A percentile compares a stretch with the other conserved stretches of the same genome.
phyloP scores from a whole-genome alignment of 2,888 invertebrate genomes.

The Plagodis dolabraria region DNA sequence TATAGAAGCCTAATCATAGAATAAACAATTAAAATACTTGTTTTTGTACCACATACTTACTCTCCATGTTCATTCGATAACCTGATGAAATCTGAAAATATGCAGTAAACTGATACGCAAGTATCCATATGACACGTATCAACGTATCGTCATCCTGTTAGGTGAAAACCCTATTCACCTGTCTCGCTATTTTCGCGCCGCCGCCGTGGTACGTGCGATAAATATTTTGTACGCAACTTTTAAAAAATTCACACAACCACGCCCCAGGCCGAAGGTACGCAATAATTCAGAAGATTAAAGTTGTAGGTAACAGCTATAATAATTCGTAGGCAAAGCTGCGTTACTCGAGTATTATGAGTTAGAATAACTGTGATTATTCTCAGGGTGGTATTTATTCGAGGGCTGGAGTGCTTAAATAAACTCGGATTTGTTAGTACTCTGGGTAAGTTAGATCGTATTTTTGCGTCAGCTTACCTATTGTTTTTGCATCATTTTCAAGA shows the following conservation, averaged over 20 bases:
- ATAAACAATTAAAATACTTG: no score
- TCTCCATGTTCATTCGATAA: no score
- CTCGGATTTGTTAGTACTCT: background rate
- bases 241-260: constrained; percentile 41
- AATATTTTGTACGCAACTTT: constrained; percentile 43
- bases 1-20: no score
- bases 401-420: background rate
- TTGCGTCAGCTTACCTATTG: no score
- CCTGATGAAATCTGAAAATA: no score
- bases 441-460: background rate
- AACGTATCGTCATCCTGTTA: background rate
- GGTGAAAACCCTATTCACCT: constrained; percentile 7
- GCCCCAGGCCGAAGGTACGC: constrained; percentile 15
- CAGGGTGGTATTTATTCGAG: constrained; percentile 5
- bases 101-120: no score
- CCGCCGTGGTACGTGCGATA: constrained; percentile 31
- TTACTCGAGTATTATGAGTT: constrained; percentile 17
- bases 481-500: no score
- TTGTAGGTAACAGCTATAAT: constrained; percentile 17
- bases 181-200: constrained; percentile 18
- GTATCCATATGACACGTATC: no score
- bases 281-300: constrained; percentile 31
- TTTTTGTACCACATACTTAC: no score
- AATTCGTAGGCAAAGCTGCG: constrained; percentile 16
- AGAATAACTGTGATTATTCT: constrained; percentile 16